Evolutionary conservation across 1,140 invertebrate genomes (phyloP), one percentile per base, ranked within the genome.

Genomic region (Pseudobourletiella spinata): DNA sequence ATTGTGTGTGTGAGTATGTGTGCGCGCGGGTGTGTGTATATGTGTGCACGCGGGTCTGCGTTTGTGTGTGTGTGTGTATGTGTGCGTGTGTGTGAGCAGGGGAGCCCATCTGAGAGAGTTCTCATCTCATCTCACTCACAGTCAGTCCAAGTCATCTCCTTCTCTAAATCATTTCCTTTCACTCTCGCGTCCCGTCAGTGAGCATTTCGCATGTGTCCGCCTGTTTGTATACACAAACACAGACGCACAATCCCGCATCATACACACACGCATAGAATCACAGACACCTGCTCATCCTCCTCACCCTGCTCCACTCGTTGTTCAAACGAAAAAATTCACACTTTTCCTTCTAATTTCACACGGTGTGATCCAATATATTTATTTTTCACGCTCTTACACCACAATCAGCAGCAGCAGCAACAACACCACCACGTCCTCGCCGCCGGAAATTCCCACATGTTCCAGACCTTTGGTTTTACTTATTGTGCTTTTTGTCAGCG

Each of bases 131-230:
- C 32, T n/a, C 32, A 39, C n/a, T n/a, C n/a, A n/a, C 32, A 39
- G n/a, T n/a, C 8, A 39, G 32, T 11, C 8, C 8, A 39, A 39
- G 32, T 39, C 8, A n/a, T 11, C n/a, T 39, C 32, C 8, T 39
- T n/a, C 8, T 39, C 32, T 39, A 39, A 39, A 48, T 18, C 20
- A 48, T 48, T 48, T 48, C 44, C 44, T 48, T 48, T 48, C 44
- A 48, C 44, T 48, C 44, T 48, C 44, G 18, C n/a, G 22, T 48
- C 20, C 44, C 8, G 6, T 48, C 44, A 18, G 44, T 11, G 11
- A 48, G 18, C 6, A 48, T 11, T 18, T 48, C 44, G 18, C 18
- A 48, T 22, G 44, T 39, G 8, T 39, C 32, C 32, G 32, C 22
- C 44, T 22, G 22, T 48, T 14, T 48, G 44, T 39, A 8, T 39